Evolutionary conservation across 2,888 invertebrate species (phyloP).

Genomic region (Lasioglossum villosulum): DNA sequence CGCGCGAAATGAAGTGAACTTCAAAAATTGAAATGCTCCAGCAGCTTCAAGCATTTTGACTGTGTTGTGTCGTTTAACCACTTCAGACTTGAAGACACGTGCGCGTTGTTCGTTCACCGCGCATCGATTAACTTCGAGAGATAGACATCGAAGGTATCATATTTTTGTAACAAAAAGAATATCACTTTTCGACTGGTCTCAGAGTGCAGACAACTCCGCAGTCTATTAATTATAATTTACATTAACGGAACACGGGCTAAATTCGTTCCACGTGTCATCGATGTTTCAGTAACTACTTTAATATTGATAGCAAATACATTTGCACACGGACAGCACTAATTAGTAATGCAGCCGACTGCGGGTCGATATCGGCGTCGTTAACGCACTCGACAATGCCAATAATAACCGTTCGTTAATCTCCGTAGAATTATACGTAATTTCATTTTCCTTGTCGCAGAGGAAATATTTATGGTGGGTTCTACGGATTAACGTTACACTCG

Average conservation of each 20-base stretch:
- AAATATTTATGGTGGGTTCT: neutral
- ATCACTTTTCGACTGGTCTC: neutral
- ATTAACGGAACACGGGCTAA: neutral
- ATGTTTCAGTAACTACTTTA: conserved; percentile 17
- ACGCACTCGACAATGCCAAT: conserved; percentile 3
- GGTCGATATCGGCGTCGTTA: neutral
- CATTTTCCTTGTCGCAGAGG: neutral
- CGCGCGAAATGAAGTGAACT: neutral
- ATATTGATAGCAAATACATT: conserved; percentile 2
- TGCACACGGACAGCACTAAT: conserved; percentile 16
- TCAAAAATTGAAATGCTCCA: neutral
- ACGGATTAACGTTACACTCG: neutral
- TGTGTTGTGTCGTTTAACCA: too few relatives aligned
- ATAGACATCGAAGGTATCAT: too few relatives aligned
- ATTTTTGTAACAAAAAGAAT: too few relatives aligned
- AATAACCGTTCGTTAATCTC: conserved; percentile 10
- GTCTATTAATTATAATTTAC: neutral
- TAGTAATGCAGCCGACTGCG: conserved; percentile 1
- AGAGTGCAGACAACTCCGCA: neutral
- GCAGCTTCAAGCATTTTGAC: neutral
- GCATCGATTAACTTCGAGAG: neutral
- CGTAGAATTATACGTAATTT: neutral
- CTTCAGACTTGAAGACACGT: too few relatives aligned
- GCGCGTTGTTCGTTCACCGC: too few relatives aligned
- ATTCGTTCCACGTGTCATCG: neutral